Evolutionary conservation across 2,888 invertebrate species (phyloP).

Genomic region (Drosophila borealis): DNA sequence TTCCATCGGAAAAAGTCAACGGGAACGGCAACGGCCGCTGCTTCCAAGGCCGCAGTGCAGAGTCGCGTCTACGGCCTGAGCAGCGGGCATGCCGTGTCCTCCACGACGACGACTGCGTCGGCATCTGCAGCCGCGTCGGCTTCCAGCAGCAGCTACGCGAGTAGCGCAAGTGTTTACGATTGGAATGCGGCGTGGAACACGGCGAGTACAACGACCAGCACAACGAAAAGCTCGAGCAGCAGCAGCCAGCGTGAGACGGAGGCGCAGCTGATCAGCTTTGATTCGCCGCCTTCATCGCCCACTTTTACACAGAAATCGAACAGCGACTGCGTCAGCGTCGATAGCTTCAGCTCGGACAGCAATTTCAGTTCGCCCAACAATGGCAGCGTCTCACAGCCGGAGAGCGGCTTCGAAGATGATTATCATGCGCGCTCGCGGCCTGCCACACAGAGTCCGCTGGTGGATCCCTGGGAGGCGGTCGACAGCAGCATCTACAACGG

Average conservation of each 20-base stretch:
- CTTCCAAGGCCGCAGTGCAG: conserved; percentile 66
- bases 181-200: conserved; percentile 82
- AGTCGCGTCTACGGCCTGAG: conserved; percentile 79
- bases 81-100: conserved; percentile 64
- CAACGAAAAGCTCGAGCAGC: conserved; percentile 20
- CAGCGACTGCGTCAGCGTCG: conserved; percentile 90
- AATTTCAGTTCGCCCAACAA: conserved; percentile 86
- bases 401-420: conserved; percentile 94
- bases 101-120: conserved; percentile 19
- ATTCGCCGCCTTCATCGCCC: conserved; percentile 91
- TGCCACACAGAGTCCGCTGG: conserved; percentile 82
- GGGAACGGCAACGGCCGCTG: conserved; percentile 57
- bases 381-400: conserved; percentile 90
- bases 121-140: conserved; percentile 5
- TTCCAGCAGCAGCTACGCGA: conserved; percentile 19
- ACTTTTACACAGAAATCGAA: conserved; percentile 91
- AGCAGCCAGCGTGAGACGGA: conserved; percentile 54
- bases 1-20: conserved; percentile 82
- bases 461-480: conserved; percentile 84
- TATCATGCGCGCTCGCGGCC: conserved; percentile 86
- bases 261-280: conserved; percentile 88
- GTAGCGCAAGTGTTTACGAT: conserved; percentile 43
- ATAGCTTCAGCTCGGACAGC: conserved; percentile 91
- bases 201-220: conserved; percentile 36
- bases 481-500: conserved; percentile 55